Conservation (phyloP, 2,888 invertebrate species). For the Alviniconcha strummeri region DNA sequence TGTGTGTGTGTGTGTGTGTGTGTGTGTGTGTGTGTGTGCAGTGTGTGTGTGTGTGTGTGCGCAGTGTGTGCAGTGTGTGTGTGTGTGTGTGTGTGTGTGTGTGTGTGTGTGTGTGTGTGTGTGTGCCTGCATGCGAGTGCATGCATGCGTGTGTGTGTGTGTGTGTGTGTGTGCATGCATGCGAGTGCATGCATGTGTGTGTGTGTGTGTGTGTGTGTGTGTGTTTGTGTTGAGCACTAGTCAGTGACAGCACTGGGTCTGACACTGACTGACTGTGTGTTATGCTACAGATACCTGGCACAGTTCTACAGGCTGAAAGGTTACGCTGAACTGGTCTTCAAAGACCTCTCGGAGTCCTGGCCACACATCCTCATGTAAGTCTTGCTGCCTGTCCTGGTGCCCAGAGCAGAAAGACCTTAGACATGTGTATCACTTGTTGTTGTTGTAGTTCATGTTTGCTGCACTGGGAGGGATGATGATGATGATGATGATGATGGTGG, state of each 20-base stretch:
- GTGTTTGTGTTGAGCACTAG: neutral
- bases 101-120: neutral
- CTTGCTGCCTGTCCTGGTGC: neutral
- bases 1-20: neutral
- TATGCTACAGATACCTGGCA: constrained; percentile 73
- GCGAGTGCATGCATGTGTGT: too few relatives aligned
- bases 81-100: neutral
- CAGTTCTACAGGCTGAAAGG: constrained; percentile 76
- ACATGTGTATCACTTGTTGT: neutral
- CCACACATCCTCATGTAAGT: constrained; percentile 79
- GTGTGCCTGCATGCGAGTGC: neutral
- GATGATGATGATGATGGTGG: neutral
- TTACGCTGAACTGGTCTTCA: constrained; percentile 84
- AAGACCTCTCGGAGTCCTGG: constrained; percentile 85
- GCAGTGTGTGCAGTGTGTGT: too few relatives aligned
- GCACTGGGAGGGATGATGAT: neutral
- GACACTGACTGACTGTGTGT: neutral
- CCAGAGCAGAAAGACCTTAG: too few relatives aligned
- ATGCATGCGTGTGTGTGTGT: neutral
- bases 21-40: neutral
- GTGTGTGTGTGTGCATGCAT: neutral
- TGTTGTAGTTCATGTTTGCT: neutral
- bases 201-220: neutral
- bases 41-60: neutral
- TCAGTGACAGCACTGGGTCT: neutral